Percentiles rank a stretch among this genome's conserved stretches.
Conservation (phyloP, 2,888 invertebrate species). For the Acheta domesticus region DNA sequence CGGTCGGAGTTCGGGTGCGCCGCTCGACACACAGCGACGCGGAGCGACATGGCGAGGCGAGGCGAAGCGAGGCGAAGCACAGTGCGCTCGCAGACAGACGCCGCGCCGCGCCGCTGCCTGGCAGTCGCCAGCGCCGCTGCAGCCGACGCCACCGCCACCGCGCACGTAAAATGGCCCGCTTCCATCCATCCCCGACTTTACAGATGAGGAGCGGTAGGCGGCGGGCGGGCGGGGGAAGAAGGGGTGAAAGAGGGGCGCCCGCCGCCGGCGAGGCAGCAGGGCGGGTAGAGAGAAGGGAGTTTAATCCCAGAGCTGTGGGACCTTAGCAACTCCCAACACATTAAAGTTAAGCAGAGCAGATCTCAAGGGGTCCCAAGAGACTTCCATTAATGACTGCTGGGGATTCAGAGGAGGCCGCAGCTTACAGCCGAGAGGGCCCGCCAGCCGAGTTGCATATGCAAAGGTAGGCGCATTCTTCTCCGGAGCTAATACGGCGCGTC, state of each 20-base stretch:
- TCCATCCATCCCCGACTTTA: conserved; percentile 32
- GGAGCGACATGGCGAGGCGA: not conserved
- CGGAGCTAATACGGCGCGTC: conserved; percentile 11
- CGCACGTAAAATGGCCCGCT: conserved; percentile 25
- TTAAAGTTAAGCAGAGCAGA: conserved; percentile 39
- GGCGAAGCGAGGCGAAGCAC: too few species aligned
- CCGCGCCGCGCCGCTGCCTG: not conserved
- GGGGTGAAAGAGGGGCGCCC: conserved; percentile 20
- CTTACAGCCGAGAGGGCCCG: conserved; percentile 26
- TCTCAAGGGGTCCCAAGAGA: conserved; percentile 37
- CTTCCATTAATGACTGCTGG: conserved; percentile 37
- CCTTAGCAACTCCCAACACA: conserved; percentile 37
- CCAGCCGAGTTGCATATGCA: conserved; percentile 33
- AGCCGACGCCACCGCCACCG: not conserved
- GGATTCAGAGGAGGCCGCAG: conserved; percentile 34
- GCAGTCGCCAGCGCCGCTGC: not conserved
- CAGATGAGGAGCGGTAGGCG: conserved; percentile 30
- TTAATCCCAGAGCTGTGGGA: conserved; percentile 38
- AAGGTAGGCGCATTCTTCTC: conserved; percentile 28
- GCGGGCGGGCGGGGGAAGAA: conserved; percentile 21
- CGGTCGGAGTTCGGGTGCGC: conserved; percentile 18
- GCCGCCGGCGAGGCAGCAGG: conserved; percentile 23
- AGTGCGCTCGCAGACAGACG: not conserved
- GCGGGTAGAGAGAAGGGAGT: conserved; percentile 31
- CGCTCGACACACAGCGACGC: not conserved